phyloP scores from a whole-genome alignment of 2,797 vertebrate genomes.

The Psittacula echo region DNA sequence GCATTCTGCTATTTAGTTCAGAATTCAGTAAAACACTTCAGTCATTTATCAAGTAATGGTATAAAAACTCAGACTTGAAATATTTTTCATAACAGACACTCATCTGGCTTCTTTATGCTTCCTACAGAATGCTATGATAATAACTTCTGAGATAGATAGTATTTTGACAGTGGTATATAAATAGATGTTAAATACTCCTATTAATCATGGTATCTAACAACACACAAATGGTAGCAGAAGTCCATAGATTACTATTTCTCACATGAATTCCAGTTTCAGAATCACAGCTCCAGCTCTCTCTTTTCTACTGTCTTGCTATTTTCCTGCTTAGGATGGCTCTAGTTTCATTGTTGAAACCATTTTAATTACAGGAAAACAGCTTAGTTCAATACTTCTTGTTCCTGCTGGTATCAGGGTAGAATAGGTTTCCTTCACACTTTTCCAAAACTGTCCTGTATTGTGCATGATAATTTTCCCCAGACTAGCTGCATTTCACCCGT shows the following conservation, averaged over 20 bases:
- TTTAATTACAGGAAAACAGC: neutral
- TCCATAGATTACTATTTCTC: neutral
- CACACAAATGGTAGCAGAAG: neutral
- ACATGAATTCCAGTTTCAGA: neutral
- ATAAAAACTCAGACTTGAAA: neutral
- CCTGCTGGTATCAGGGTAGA: neutral
- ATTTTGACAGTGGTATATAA: neutral
- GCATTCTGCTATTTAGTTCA: neutral
- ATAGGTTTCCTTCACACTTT: neutral
- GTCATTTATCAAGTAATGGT: neutral
- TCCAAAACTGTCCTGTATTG: neutral
- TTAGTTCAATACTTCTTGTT: neutral
- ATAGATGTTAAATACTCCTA: neutral
- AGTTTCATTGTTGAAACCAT: neutral
- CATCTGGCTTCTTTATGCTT: neutral
- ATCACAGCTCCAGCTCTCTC: neutral
- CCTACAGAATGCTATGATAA: neutral
- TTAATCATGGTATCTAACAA: neutral
- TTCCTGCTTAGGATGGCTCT: neutral
- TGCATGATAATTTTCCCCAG: neutral
- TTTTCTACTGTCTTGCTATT: neutral
- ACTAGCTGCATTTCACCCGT: neutral
- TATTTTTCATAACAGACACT: neutral
- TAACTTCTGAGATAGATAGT: neutral
- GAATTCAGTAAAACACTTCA: neutral